A percentile compares a stretch with the other conserved stretches of the same genome.
These are phyloP conservation scores for Columba guinea DNA, from an alignment of 2,797 vertebrate species.

Conservation along the genomic window DNA sequence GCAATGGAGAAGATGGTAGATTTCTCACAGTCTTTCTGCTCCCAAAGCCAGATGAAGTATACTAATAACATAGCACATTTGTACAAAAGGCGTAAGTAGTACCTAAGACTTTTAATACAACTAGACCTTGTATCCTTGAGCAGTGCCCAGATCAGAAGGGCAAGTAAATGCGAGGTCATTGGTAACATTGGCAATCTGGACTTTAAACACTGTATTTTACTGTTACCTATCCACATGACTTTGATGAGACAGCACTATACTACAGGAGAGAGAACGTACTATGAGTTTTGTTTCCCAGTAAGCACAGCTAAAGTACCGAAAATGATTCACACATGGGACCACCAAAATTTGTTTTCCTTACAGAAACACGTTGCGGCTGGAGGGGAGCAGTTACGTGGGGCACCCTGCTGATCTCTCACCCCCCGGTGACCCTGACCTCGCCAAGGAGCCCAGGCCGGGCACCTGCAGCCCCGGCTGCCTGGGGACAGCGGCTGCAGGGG, in stretches of 20 bases:
- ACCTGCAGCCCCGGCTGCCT: neutral
- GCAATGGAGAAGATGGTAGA: fast-evolving
- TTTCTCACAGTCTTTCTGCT: neutral
- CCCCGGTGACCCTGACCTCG: too few relatives aligned
- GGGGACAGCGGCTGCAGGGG: too few relatives aligned
- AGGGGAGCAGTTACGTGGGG: fast-evolving
- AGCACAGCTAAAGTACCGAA: neutral
- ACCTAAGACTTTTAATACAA: neutral
- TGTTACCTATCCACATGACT: fast-evolving
- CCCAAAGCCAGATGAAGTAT: neutral
- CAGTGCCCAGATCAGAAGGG: neutral
- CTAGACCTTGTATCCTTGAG: neutral
- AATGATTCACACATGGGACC: fast-evolving
- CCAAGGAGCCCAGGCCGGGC: neutral
- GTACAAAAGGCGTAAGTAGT: neutral
- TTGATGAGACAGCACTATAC: fast-evolving
- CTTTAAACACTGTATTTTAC: neutral
- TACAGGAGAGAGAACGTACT: fast-evolving
- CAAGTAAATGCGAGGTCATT: fast-evolving
- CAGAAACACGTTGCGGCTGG: fast-evolving
- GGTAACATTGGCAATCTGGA: neutral
- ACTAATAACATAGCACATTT: fast-evolving
- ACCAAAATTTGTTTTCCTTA: neutral
- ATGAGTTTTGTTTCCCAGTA: neutral
- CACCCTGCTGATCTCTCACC: neutral